Percentiles rank a stretch among this genome's conserved stretches.
These are phyloP conservation scores for Psophia crepitans DNA, from an alignment of 2,113 vertebrate species.

Conservation along the genomic window DNA sequence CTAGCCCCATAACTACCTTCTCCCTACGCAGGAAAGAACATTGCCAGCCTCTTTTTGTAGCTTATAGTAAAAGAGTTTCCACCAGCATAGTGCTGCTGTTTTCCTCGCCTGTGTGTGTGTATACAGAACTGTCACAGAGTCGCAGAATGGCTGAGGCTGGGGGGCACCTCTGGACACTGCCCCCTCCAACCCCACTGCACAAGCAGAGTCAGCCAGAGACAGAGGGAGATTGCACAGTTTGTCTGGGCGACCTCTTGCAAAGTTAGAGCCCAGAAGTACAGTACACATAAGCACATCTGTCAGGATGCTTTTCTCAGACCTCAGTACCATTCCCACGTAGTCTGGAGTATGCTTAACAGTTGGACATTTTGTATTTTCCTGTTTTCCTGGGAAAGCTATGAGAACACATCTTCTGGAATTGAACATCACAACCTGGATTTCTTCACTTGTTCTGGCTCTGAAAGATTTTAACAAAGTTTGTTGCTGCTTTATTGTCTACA, in stretches of 20 bases:
- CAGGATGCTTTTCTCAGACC: not conserved
- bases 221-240: not conserved
- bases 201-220: not conserved
- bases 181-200: not conserved
- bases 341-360: not conserved
- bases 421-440: not conserved
- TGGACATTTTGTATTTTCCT: not conserved
- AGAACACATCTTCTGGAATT: not conserved
- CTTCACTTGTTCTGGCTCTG: not conserved
- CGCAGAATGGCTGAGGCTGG: not conserved
- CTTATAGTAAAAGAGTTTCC: not conserved
- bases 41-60: not conserved
- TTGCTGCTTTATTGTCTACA: not conserved
- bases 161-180: not conserved
- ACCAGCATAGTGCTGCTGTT: not conserved
- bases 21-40: not conserved
- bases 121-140: not conserved
- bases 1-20: not conserved
- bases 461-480: not conserved
- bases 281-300: not conserved
- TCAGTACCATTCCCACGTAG: not conserved
- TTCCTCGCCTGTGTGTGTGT: fast-evolving
- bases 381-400: not conserved
- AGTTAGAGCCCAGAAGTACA: too few species aligned
- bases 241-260: not conserved